These are phyloP conservation scores for Marmota flaviventris DNA, from an alignment of 2,113 vertebrate species.

Conservation along the genomic window DNA sequence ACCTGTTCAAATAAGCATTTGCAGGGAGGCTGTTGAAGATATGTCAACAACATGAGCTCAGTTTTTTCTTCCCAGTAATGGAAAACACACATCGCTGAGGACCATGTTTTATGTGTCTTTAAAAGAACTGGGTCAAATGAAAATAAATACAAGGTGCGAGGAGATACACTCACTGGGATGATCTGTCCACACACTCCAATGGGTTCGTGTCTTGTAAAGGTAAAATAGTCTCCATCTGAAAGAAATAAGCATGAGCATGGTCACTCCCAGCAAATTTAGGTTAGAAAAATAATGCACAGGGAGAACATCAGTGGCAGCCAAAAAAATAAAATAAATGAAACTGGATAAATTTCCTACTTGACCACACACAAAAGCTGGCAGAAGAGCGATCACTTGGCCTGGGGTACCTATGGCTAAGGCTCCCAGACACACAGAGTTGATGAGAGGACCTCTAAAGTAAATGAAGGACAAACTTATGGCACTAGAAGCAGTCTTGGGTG, in stretches of 20 bases:
- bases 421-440: not conserved
- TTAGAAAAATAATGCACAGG: constrained; percentile 75
- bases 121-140: constrained; percentile 87
- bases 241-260: constrained; percentile 83
- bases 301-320: not conserved
- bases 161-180: constrained; percentile 96
- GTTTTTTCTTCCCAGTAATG: constrained; percentile 84
- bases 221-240: constrained; percentile 99
- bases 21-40: constrained; percentile 90
- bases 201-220: constrained; percentile 98
- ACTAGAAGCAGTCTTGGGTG: not conserved
- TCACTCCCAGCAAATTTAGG: constrained; percentile 84
- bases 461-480: not conserved
- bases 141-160: constrained; percentile 87
- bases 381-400: not conserved
- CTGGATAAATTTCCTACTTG: not conserved
- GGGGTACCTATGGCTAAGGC: not conserved
- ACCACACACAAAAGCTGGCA: not conserved
- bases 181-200: constrained; percentile 99
- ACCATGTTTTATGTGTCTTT: constrained; percentile 87
- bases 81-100: constrained; percentile 87
- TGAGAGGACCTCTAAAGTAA: not conserved
- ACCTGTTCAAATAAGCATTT: constrained; percentile 92
- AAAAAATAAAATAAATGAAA: not conserved
- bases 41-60: constrained; percentile 89